Evolutionary conservation across 1,140 invertebrate species (phyloP).

Genomic region (Drosophila arizonae): DNA sequence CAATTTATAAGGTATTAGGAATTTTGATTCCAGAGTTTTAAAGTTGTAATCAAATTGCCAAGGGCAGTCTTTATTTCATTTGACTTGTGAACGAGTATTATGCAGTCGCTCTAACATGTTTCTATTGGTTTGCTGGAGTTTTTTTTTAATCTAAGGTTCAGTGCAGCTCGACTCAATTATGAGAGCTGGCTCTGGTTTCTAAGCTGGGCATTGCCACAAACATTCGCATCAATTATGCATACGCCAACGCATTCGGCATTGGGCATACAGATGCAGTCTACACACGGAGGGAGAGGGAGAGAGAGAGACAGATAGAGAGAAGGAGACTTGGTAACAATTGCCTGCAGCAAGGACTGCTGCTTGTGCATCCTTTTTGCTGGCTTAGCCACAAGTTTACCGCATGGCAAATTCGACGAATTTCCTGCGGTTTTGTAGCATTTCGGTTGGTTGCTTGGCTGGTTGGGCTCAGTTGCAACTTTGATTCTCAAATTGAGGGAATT

Average conservation of each 20-base stretch:
- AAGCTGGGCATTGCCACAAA: slow-evolving; percentile 66
- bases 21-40: too few species aligned
- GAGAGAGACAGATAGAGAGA: background rate
- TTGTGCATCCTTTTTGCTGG: slow-evolving; percentile 60
- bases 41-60: too few species aligned
- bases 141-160: slow-evolving; percentile 14
- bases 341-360: slow-evolving; percentile 46
- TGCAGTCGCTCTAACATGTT: slow-evolving; percentile 3
- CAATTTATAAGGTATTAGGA: background rate
- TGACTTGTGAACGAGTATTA: too few species aligned
- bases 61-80: too few species aligned
- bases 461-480: slow-evolving; percentile 53
- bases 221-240: slow-evolving; percentile 82
- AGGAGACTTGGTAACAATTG: slow-evolving; percentile 28
- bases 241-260: slow-evolving; percentile 63
- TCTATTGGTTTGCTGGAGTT: slow-evolving; percentile 20
- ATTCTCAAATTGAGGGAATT: slow-evolving; percentile 29
- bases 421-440: slow-evolving; percentile 76
- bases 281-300: background rate
- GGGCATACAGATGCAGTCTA: slow-evolving; percentile 31
- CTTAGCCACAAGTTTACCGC: slow-evolving; percentile 59
- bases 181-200: slow-evolving; percentile 47
- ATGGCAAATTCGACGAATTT: slow-evolving; percentile 81
- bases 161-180: slow-evolving; percentile 52
- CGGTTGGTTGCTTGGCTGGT: slow-evolving; percentile 21